These are phyloP conservation scores for Epinotia bilunana DNA, from an alignment of 2,888 invertebrate genomes.

Conservation along the genomic window DNA sequence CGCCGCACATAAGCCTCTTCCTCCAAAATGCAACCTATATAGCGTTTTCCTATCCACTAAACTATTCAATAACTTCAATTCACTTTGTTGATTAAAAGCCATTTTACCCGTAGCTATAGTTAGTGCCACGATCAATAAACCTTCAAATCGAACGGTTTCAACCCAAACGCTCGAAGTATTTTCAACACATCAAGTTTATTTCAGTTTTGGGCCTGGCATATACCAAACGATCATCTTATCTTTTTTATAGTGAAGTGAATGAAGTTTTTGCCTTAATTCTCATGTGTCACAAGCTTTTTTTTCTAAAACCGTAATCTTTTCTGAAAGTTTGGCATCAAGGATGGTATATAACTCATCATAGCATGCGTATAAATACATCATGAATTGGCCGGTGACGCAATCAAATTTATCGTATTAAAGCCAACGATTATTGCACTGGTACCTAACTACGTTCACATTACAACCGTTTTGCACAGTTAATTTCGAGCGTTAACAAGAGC, in stretches of 20 bases:
- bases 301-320: too few species aligned
- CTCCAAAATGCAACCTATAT: background rate
- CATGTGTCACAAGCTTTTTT: too few species aligned
- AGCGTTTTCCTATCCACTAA: background rate
- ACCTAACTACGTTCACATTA: background rate
- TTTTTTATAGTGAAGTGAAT: too few species aligned
- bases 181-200: background rate
- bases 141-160: background rate
- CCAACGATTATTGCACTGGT: background rate
- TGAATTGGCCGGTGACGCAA: too few species aligned
- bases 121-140: conserved; percentile 7
- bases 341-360: too few species aligned
- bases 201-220: background rate
- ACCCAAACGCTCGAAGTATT: background rate
- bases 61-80: background rate
- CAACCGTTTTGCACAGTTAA: background rate
- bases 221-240: too few species aligned
- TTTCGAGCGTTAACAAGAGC: conserved; percentile 14
- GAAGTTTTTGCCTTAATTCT: too few species aligned
- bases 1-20: background rate
- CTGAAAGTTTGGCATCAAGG: too few species aligned
- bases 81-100: conserved; percentile 1
- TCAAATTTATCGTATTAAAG: too few species aligned
- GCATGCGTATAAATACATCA: too few species aligned
- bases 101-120: background rate